Evolutionary conservation across 2,113 vertebrate species (phyloP), one percentile per base, ranked within the genome.

Genomic region (Neodon shergylaensis): DNA sequence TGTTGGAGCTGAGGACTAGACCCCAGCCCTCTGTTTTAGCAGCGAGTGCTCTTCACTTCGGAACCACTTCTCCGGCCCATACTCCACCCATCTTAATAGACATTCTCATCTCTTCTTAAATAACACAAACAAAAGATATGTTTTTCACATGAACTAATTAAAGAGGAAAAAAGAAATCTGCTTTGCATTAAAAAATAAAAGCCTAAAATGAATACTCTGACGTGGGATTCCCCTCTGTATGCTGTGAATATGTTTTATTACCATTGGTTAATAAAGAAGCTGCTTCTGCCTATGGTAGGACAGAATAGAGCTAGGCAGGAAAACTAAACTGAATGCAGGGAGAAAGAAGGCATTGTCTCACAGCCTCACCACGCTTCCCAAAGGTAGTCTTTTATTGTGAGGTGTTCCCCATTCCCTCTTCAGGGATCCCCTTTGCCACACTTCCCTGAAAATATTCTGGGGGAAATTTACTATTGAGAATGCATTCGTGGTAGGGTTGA

Each of bases 361-460:
- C 92, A 92, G 84, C 92, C 93, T 95, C 94, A 85, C 82, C 92
- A 92, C 0, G 0, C 91, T 95, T 95, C 88, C 74, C 66, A 76
- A 78, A 83, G 42, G 92, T 84, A 78, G 96, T 97, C 97, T 94
- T 92, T 94, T 73, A 86, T 87, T 72, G 63, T 72, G 88, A 97
- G 54, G 36, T 89, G 92, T 44, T 70, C 70, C 65, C 68, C 68
- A 13, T 66, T 5, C 11, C 14, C 81, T 87, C 68, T 82, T 26
- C 63, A 42, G 16, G 19, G 52, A 11, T 31, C 33, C 70, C 61
- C 52, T 95, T 77, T 92, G 61, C 65, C 47, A 78, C 11, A 5
- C 47, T 79, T 93, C 73, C 88, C 68, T 94, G 58, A 88, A 84
- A 94, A 88, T 93, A 89, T 90, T 88, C 90, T 47, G 68, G 66